A percentile compares a stretch with the other conserved stretches of the same genome.
phyloP scores from a whole-genome alignment of 2,888 invertebrate species.

The Tromatobia lineatoria region DNA sequence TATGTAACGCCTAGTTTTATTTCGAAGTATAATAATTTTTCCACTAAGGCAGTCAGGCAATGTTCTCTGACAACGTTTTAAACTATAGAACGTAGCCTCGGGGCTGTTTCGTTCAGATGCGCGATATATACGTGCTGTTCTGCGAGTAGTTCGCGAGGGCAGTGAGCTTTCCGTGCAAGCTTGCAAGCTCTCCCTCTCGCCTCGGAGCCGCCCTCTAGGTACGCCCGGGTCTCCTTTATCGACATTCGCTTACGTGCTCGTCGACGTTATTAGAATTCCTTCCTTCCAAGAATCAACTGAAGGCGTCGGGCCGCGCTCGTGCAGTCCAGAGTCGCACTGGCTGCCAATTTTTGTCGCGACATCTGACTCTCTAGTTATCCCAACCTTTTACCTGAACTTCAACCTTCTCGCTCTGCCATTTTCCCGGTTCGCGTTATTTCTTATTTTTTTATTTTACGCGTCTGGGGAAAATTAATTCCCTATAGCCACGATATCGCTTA shows the following conservation, averaged over 20 bases:
- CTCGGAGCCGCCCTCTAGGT: constrained; percentile 58
- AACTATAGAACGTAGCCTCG: not conserved
- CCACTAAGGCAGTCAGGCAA: constrained; percentile 10
- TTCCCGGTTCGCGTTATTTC: constrained; percentile 15
- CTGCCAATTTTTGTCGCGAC: constrained; percentile 57
- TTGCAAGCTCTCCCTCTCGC: constrained; percentile 42
- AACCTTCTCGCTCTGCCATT: constrained; percentile 21
- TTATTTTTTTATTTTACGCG: constrained; percentile 28
- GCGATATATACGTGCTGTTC: constrained; percentile 42
- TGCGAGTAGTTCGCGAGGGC: constrained; percentile 44
- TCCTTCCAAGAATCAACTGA: constrained; percentile 68
- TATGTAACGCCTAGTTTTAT: not conserved
- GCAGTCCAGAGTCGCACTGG: constrained; percentile 49
- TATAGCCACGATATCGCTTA: not conserved
- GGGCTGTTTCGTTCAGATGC: constrained; percentile 44
- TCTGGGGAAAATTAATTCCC: constrained; percentile 60
- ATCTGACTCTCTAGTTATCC: constrained; percentile 36
- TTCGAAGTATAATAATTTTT: not conserved
- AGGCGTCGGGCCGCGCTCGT: constrained; percentile 58
- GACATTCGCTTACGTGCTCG: constrained; percentile 72
- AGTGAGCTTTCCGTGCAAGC: constrained; percentile 59
- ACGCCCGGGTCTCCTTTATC: constrained; percentile 67
- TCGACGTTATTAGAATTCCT: constrained; percentile 73
- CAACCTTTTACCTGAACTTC: constrained; percentile 20
- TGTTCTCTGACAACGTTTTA: not conserved